Conservation (phyloP, 2,797 vertebrate species). For the Oryzias dopingdopingensis region DNA sequence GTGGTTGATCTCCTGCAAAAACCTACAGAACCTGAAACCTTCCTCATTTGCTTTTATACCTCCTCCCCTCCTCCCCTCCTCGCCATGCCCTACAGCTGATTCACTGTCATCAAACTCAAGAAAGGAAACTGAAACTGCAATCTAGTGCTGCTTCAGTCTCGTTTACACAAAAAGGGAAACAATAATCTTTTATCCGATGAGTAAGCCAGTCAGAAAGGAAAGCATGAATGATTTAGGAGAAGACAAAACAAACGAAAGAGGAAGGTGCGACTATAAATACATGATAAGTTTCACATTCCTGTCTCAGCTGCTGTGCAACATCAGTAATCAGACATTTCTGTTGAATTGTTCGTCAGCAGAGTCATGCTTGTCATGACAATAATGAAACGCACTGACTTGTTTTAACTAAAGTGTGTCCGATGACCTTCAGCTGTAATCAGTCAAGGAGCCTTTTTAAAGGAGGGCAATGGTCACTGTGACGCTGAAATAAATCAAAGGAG, state of each 20-base stretch:
- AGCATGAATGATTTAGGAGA: background rate
- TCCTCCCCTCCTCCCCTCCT: background rate
- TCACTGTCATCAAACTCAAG: slow-evolving; percentile 21
- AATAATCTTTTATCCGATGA: background rate
- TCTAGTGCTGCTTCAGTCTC: background rate
- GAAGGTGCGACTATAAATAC: slow-evolving; percentile 8
- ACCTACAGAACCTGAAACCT: background rate
- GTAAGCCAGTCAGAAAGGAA: background rate
- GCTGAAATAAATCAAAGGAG: too few relatives aligned
- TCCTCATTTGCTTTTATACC: slow-evolving; percentile 19
- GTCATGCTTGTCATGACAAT: too few relatives aligned
- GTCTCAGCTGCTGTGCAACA: background rate
- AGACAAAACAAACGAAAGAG: slow-evolving; percentile 9
- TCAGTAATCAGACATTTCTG: too few relatives aligned
- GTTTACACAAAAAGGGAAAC: slow-evolving; percentile 30
- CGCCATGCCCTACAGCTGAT: background rate
- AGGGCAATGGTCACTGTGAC: too few relatives aligned
- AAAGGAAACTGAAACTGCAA: slow-evolving; percentile 60
- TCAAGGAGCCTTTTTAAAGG: too few relatives aligned
- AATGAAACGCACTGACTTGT: too few relatives aligned
- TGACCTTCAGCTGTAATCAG: too few relatives aligned
- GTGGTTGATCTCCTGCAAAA: background rate
- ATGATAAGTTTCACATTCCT: slow-evolving; percentile 63
- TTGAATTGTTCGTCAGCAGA: too few relatives aligned
- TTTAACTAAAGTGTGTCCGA: too few relatives aligned